Evolutionary conservation across 2,888 invertebrate species (phyloP).

Genomic region (Congeria kusceri): DNA sequence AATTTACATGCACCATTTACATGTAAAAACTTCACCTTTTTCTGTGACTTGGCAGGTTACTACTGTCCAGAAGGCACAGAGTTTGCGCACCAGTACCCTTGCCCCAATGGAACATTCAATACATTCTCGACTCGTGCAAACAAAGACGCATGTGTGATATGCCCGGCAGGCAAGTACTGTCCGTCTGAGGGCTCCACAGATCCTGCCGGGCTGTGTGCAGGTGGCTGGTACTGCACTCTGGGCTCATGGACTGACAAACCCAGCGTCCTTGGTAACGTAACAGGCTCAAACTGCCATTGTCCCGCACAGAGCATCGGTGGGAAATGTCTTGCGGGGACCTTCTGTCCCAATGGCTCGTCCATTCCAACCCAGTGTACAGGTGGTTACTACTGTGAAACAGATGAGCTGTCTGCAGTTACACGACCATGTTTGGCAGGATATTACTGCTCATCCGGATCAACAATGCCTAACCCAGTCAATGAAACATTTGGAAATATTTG

Average conservation of each 20-base stretch:
- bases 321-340: conserved; percentile 80
- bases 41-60: conserved; percentile 69
- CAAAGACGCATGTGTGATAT: conserved; percentile 75
- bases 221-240: conserved; percentile 82
- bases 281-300: conserved; percentile 73
- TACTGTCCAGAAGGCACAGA: conserved; percentile 78
- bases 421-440: conserved; percentile 81
- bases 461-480: conserved; percentile 81
- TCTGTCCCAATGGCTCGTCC: conserved; percentile 80
- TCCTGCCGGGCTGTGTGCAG: conserved; percentile 79
- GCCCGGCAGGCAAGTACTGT: conserved; percentile 82
- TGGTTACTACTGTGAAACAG: conserved; percentile 80
- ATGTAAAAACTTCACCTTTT: not conserved
- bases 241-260: conserved; percentile 80
- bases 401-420: conserved; percentile 74
- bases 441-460: conserved; percentile 80
- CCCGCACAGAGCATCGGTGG: conserved; percentile 79
- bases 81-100: conserved; percentile 79
- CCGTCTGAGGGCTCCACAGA: conserved; percentile 73
- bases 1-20: not conserved
- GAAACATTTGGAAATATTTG: conserved; percentile 83
- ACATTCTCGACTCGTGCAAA: conserved; percentile 71
- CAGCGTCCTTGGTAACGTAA: conserved; percentile 74
- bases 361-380: conserved; percentile 76
- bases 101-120: conserved; percentile 81